phyloP scores from a whole-genome alignment of 2,113 vertebrate species.

The Butastur rufipennis region DNA sequence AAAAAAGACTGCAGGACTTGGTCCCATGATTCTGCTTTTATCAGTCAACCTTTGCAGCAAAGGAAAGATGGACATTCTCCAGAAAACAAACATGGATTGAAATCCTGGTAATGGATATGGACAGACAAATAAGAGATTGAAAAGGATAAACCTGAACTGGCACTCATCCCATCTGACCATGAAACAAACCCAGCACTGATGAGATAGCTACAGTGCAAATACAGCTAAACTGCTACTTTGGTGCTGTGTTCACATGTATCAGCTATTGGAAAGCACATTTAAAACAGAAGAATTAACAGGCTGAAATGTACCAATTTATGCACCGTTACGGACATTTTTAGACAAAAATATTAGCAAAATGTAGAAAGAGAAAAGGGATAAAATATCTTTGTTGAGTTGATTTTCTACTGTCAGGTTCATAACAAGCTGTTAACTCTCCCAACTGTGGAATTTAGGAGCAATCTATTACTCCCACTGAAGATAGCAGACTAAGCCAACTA shows the following conservation, averaged over 20 bases:
- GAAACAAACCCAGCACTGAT: neutral
- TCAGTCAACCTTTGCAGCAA: neutral
- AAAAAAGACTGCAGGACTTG: neutral
- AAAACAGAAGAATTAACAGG: neutral
- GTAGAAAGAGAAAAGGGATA: neutral
- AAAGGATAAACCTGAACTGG: neutral
- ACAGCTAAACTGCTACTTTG: neutral
- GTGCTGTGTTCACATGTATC: neutral
- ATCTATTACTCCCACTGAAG: neutral
- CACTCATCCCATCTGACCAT: neutral
- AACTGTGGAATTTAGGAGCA: neutral
- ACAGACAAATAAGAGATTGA: neutral
- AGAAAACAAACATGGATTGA: neutral
- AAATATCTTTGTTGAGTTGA: neutral
- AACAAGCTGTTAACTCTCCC: neutral
- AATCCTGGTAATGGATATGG: neutral
- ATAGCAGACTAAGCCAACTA: neutral
- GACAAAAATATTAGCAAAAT: neutral
- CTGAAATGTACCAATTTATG: neutral
- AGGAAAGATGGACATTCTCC: neutral
- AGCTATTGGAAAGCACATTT: neutral
- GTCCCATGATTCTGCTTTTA: neutral
- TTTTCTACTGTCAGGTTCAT: neutral
- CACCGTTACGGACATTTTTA: neutral
- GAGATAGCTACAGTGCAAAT: neutral